phyloP scores from a whole-genome alignment of 1,140 invertebrate genomes.

The Caenorhabditis brenneri region DNA sequence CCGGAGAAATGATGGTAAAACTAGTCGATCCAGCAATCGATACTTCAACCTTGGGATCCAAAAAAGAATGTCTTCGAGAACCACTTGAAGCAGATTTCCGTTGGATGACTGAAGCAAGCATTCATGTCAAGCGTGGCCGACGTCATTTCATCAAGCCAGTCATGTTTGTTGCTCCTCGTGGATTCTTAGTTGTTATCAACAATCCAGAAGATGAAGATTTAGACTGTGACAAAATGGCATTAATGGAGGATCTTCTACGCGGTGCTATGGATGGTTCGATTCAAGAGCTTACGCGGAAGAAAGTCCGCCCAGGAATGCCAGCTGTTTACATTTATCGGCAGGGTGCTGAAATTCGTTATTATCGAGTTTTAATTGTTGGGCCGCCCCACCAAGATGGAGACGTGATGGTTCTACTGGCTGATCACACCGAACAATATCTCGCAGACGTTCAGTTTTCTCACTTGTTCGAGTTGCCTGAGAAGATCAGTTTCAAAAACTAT shows the following conservation, averaged over 20 bases:
- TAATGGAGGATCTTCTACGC: neutral
- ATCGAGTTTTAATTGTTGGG: neutral
- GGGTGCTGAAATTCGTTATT: neutral
- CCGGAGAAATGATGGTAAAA: neutral
- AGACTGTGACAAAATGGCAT: neutral
- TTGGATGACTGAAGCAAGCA: neutral
- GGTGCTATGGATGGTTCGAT: neutral
- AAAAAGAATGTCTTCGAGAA: neutral
- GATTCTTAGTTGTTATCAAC: neutral
- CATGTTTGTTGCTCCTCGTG: neutral
- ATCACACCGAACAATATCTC: neutral
- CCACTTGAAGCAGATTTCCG: slow-evolving; percentile 2
- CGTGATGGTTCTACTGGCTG: neutral
- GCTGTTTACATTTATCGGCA: slow-evolving; percentile 15
- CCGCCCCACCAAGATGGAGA: neutral
- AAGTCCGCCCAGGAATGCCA: neutral
- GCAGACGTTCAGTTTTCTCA: neutral
- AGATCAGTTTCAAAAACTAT: neutral
- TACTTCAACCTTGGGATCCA: neutral
- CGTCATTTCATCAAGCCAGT: neutral
- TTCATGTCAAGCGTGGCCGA: neutral
- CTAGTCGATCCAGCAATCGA: neutral
- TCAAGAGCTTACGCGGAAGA: neutral
- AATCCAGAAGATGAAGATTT: neutral
- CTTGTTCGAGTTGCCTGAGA: neutral